Percentiles rank a stretch among this genome's conserved stretches.
Evolutionary conservation across 2,797 vertebrate species (phyloP).

Genomic region (Alcedo quadribrachys): DNA sequence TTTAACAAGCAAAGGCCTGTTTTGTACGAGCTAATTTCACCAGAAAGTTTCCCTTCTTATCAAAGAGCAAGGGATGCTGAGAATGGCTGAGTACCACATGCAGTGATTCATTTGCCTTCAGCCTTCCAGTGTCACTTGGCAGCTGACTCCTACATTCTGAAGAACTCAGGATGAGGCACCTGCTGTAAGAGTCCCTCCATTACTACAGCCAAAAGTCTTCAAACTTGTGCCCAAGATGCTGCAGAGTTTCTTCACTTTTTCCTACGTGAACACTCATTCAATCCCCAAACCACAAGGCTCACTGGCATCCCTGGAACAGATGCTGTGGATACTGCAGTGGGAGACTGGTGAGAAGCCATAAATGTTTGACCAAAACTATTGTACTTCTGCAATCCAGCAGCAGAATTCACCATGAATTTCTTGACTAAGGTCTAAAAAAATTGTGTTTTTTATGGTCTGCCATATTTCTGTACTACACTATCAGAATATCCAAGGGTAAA

Average conservation of each 20-base stretch:
- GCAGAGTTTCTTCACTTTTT: background rate
- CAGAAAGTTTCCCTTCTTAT: background rate
- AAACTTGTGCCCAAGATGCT: background rate
- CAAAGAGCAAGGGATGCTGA: background rate
- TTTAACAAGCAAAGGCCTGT: background rate
- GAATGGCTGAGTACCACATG: background rate
- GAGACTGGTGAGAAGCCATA: background rate
- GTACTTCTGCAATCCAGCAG: background rate
- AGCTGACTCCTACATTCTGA: background rate
- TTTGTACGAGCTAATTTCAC: background rate
- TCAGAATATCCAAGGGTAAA: constrained; percentile 42
- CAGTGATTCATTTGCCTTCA: background rate
- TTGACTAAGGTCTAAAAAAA: constrained; percentile 1
- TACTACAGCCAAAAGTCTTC: background rate
- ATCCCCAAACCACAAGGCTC: background rate
- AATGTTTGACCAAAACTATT: background rate
- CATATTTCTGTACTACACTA: background rate
- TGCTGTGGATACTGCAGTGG: background rate
- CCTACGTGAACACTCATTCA: background rate
- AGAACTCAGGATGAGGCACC: background rate
- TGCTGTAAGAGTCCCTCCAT: background rate
- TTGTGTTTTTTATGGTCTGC: background rate
- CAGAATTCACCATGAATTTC: constrained; percentile 3
- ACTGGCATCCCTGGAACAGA: background rate
- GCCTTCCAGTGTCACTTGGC: background rate